These are phyloP conservation scores for Stomatorhinus ivindoensis DNA, from an alignment of 2,113 vertebrate genomes.

Conservation along the genomic window DNA sequence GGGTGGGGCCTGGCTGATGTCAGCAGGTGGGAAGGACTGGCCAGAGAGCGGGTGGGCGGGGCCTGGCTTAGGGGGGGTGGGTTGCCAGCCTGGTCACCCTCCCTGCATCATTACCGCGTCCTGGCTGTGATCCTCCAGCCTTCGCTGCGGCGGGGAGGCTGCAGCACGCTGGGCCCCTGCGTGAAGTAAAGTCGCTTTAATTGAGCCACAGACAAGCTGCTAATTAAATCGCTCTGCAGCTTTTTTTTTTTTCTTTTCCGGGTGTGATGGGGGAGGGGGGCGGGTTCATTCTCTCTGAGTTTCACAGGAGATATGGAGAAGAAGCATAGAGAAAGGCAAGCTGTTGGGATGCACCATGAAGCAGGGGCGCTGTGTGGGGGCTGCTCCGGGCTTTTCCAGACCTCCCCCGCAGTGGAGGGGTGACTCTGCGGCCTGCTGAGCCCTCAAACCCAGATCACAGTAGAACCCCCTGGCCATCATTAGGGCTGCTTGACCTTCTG, in stretches of 20 bases:
- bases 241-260: background rate
- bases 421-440: background rate
- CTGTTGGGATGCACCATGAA: too few species aligned
- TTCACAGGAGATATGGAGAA: background rate
- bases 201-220: constrained; percentile 36
- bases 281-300: background rate
- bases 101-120: constrained; percentile 57
- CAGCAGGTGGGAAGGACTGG: background rate
- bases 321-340: background rate
- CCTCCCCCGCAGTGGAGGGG: background rate
- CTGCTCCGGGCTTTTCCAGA: background rate
- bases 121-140: constrained; percentile 64
- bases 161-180: constrained; percentile 58
- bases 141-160: constrained; percentile 69
- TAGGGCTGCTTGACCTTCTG: background rate
- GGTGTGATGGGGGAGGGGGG: background rate
- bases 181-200: constrained; percentile 58
- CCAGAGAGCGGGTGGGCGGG: too few species aligned
- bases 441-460: background rate
- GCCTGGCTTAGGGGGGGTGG: too few species aligned
- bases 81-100: constrained; percentile 29
- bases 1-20: background rate
- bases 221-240: constrained; percentile 12
- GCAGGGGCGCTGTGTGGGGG: too few species aligned
- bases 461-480: background rate